A percentile compares a stretch with the other conserved stretches of the same genome.
Conservation (phyloP, 2,797 vertebrate genomes). For the Hydrophis major region DNA sequence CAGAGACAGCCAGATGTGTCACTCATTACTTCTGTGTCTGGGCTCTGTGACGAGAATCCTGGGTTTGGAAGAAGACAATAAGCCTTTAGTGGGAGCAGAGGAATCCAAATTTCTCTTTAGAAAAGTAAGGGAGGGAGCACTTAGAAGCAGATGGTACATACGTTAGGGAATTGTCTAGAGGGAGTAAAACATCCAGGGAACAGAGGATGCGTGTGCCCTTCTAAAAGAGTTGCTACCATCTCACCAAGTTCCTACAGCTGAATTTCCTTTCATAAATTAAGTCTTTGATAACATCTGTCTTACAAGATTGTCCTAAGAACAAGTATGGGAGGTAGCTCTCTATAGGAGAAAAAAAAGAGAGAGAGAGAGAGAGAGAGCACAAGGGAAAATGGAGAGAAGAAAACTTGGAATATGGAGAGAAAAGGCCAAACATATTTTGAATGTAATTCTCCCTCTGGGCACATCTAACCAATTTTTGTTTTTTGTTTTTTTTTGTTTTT, state of each 20-base stretch:
- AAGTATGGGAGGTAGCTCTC: not conserved
- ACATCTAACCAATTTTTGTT: not conserved
- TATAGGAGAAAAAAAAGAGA: not conserved
- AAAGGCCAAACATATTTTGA: not conserved
- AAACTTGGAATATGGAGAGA: not conserved
- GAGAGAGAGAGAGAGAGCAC: too few species aligned
- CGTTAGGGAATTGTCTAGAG: not conserved
- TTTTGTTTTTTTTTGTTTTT: not conserved
- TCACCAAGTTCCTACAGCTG: not conserved
- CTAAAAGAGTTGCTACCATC: not conserved
- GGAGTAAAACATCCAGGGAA: not conserved
- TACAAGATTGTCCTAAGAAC: not conserved
- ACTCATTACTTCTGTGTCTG: slow-evolving; percentile 16
- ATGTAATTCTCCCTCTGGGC: not conserved
- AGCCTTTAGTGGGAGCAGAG: not conserved
- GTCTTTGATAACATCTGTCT: not conserved
- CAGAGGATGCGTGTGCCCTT: not conserved
- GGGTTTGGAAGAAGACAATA: slow-evolving; percentile 6
- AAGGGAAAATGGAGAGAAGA: too few species aligned
- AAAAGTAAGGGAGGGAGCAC: not conserved
- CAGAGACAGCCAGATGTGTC: slow-evolving; percentile 23
- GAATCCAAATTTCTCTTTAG: not conserved
- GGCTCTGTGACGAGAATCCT: slow-evolving; percentile 7
- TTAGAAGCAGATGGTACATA: not conserved
- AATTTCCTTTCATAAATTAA: not conserved